Evolutionary conservation across 2,113 vertebrate species (phyloP).

Genomic region (Anolis carolinensis): DNA sequence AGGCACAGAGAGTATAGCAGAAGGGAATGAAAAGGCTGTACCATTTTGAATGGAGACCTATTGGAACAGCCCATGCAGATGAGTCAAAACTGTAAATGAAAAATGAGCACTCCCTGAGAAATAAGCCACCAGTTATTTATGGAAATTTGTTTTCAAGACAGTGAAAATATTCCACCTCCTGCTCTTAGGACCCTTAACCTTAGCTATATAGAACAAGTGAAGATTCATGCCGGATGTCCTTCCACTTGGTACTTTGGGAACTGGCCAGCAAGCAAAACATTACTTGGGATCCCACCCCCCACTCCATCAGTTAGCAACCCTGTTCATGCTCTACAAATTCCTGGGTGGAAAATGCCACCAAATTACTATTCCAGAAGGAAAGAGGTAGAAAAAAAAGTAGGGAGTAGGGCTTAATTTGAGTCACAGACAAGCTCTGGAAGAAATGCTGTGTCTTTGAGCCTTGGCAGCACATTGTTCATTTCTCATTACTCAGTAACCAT

Average conservation of each 20-base stretch:
- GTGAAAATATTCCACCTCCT: too few relatives aligned
- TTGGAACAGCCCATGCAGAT: too few relatives aligned
- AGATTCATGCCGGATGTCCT: neutral
- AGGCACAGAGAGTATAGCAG: conserved; percentile 14
- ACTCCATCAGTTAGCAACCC: neutral
- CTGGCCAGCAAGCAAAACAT: neutral
- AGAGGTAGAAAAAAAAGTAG: neutral
- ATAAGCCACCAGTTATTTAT: too few relatives aligned
- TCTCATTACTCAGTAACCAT: neutral
- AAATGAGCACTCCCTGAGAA: too few relatives aligned
- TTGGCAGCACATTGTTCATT: neutral
- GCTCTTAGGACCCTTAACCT: neutral
- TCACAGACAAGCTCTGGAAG: neutral
- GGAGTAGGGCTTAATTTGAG: neutral
- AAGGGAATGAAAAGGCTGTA: neutral
- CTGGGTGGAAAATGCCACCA: neutral
- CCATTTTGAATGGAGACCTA: neutral
- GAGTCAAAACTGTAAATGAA: too few relatives aligned
- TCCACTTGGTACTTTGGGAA: neutral
- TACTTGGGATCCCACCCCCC: neutral
- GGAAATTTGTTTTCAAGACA: too few relatives aligned
- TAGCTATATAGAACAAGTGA: neutral
- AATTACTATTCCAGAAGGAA: neutral
- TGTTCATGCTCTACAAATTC: neutral
- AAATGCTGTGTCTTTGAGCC: neutral